A percentile compares a stretch with the other conserved stretches of the same genome.
phyloP scores from a whole-genome alignment of 2,113 vertebrate genomes.

The Galbula dea region DNA sequence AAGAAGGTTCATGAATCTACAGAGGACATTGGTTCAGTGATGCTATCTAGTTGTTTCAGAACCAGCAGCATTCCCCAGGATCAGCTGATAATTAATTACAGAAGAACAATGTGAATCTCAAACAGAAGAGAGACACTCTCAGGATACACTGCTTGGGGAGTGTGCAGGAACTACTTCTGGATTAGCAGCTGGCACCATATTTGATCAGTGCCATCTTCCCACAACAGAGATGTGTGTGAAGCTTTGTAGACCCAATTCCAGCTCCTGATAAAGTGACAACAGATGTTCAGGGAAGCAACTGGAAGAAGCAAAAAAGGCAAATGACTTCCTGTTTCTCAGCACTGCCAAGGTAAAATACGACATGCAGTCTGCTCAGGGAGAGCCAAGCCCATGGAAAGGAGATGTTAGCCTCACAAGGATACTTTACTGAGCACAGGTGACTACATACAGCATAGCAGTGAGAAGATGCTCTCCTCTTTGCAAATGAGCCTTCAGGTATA shows the following conservation, averaged over 20 bases:
- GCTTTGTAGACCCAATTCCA: neutral
- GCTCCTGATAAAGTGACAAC: neutral
- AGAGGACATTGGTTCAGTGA: neutral
- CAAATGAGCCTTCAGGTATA: too few species aligned
- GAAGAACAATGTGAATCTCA: neutral
- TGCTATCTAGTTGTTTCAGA: neutral
- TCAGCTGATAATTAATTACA: neutral
- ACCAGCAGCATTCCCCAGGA: neutral
- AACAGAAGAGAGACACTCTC: neutral
- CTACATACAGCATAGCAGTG: too few species aligned
- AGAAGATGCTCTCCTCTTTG: too few species aligned
- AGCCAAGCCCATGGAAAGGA: too few species aligned
- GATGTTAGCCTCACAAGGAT: too few species aligned
- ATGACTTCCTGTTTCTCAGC: too few species aligned
- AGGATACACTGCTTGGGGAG: neutral
- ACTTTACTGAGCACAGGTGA: too few species aligned
- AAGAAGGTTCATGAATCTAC: neutral
- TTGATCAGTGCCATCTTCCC: too few species aligned
- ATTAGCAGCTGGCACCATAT: neutral
- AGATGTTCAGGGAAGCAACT: too few species aligned
- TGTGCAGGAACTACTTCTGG: neutral
- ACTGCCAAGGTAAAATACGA: too few species aligned
- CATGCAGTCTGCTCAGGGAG: too few species aligned
- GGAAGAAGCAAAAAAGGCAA: too few species aligned
- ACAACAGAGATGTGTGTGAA: neutral